Evolutionary conservation across 2,888 invertebrate genomes (phyloP), one percentile per base, ranked within the genome.

Genomic region (Watsonalla binaria): DNA sequence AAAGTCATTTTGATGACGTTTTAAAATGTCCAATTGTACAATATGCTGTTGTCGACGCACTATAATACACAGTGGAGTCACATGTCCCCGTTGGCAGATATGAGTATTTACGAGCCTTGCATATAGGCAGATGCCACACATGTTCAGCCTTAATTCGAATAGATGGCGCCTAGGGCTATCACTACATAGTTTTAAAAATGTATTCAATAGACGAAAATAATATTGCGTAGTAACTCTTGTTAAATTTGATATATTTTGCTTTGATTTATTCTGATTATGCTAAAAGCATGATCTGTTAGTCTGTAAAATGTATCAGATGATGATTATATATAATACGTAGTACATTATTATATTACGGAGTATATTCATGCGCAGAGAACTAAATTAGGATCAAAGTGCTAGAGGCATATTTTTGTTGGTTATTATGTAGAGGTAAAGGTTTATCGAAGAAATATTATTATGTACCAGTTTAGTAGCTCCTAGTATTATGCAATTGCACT

Each of bases 81-180:
- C 78, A 80, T 81, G 84, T 78, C 76, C 70, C 78, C 83, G 82
- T 82, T 82, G 80, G 76, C 79, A 80, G 82, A 88, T 86, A 87
- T 74, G 71, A 85, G 81, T 85, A 88, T 90, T 90, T 89, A 90
- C 82, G 89, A 82, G 61, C 65, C 59, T 73, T 80, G 84, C 81
- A 86, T 81, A 84, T 84, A 84, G 83, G 83, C 86, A 86, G 86
- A 89, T 86, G 87, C 87, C 89, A 87, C 86, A 87, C 87, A 88
- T 89, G 86, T 79, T 84, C 78, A 80, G 82, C 82, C 82, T 87
- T 89, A 89, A 89, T 89, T 86, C 84, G 82, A 87, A 89, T 89
- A 86, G 86, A 90, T 85, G 87, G 78, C 67, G 61, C 60, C 50
- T 76, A 89, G 88, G 89, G 89, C 60, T 89, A 80, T 5, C 66